Base-by-base conservation (phyloP, 2,888 invertebrate genomes). In the Lasioglossum vierecki region DNA sequence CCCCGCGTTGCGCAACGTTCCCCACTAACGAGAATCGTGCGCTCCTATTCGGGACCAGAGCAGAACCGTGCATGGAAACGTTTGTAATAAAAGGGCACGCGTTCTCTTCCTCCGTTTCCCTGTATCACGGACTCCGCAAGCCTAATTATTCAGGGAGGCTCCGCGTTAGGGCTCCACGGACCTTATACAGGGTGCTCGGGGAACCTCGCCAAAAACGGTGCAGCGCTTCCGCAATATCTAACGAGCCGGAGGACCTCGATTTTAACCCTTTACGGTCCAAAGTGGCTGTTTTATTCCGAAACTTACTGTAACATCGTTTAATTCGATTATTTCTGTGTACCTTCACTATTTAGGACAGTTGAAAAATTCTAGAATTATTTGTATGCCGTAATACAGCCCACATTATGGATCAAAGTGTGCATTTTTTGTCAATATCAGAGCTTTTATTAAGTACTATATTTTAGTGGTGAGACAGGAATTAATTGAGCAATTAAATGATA, bases 1-100 rank as follows among this genome's bases (percentile, higher is more conserved):
- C 74, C 75, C 74, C 70, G 81, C 66, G 68, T 88, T 79, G 80
- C 85, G 84, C 85, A 86, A 86, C 68, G 46, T 73, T 68, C 68
- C 35, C 68, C 66, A 53, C 73, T 81, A 79, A 85, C 80, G 60
- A 74, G 79, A 84, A 84, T 70, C 84, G 80, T 70, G 85, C 66
- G 66, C 77, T 85, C 46, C 87, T 79, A 77, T 82, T 82, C 77
- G 74, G 71, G 71, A 53, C 53, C 53, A 22, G 44, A 71, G 57
- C 30, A 44, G 35, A 46, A 26, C n/a, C 46, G 60, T 60, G 30
- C 49, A 46, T 63, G 39, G 5, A 71, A 57, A 71, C 60, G 71
- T 76, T 66, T 44, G 80, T 39, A 46, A 76, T 76, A 46, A 72
- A 63, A 63, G 60, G 57, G 35, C 60, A 74, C n/a, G 39, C 49